These are phyloP conservation scores for Capreolus pygargus DNA, from an alignment of 2,113 vertebrate genomes.

Conservation along the genomic window DNA sequence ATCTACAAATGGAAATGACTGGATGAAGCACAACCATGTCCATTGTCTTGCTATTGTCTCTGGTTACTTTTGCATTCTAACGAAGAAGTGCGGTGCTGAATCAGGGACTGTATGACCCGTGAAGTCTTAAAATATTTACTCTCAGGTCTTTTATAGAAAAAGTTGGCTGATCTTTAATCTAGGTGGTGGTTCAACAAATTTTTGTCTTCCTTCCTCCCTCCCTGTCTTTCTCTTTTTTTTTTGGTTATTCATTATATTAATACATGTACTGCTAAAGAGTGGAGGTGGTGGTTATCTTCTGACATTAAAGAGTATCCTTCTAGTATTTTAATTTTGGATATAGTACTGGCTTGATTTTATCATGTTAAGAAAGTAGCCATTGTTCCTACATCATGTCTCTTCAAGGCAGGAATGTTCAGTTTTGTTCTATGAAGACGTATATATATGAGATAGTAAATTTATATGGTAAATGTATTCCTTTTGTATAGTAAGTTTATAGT, in stretches of 20 bases:
- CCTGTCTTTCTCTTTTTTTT: neutral
- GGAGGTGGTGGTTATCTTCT: too few relatives aligned
- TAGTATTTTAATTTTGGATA: neutral
- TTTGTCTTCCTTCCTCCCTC: neutral
- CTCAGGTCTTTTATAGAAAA: neutral
- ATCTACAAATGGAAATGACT: neutral
- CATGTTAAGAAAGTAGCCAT: neutral
- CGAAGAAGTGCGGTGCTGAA: neutral
- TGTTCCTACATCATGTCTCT: neutral
- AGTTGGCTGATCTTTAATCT: neutral
- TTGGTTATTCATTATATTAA: neutral
- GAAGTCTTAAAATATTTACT: neutral
- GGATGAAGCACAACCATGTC: fast-evolving
- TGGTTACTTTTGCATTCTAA: neutral
- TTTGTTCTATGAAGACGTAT: neutral
- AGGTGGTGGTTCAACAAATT: neutral
- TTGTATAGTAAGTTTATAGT: neutral
- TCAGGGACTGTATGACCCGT: neutral
- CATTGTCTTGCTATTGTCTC: neutral
- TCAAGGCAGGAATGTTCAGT: neutral
- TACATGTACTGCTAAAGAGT: neutral
- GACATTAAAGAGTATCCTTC: neutral
- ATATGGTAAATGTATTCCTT: neutral
- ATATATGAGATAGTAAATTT: neutral
- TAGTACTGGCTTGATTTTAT: neutral